Evolutionary conservation across 2,113 vertebrate species (phyloP).

Genomic region (Girardinichthys multiradiatus): DNA sequence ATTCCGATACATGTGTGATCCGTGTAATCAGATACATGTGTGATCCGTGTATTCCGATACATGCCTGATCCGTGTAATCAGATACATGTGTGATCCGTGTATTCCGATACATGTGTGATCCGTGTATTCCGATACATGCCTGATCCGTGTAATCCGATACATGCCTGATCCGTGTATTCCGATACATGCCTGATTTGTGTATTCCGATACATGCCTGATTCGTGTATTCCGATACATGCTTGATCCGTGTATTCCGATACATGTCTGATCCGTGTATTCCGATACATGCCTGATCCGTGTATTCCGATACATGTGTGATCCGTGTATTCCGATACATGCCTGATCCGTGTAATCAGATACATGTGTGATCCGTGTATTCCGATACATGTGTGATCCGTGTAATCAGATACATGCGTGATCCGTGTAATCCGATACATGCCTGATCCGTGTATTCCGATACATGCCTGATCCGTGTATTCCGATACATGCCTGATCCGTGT

Average conservation of each 20-base stretch:
- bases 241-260: neutral
- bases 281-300: neutral
- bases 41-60: too few relatives aligned
- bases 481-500: too few relatives aligned
- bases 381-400: neutral
- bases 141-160: neutral
- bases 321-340: neutral
- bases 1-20: neutral
- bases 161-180: constrained; percentile 2
- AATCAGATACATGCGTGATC: neutral
- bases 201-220: neutral
- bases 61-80: neutral
- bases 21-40: too few relatives aligned
- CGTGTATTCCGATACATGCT: neutral
- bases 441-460: too few relatives aligned
- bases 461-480: neutral
- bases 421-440: neutral
- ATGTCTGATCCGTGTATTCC: constrained; percentile 1
- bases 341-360: too few relatives aligned
- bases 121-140: neutral
- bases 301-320: neutral
- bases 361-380: too few relatives aligned
- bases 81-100: too few relatives aligned
- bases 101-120: neutral
- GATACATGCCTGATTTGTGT: neutral